phyloP scores from a whole-genome alignment of 2,797 vertebrate species.

The Ceyx erithaca region DNA sequence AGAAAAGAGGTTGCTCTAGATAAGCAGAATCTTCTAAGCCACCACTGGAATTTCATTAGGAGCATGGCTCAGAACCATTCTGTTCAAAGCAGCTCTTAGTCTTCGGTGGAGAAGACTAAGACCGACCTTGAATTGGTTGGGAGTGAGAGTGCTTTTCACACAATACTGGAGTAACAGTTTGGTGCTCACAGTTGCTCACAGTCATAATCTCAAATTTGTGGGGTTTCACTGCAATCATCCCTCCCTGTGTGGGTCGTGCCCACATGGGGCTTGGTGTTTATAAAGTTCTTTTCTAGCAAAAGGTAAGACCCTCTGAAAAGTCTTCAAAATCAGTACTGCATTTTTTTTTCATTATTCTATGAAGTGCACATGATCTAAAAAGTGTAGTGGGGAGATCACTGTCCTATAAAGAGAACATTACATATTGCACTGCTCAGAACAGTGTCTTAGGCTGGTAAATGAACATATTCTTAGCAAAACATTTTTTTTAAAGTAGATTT shows the following conservation, averaged over 20 bases:
- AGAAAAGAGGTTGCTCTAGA: background rate
- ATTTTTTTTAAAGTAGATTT: background rate
- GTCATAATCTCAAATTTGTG: rapidly evolving
- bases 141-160: background rate
- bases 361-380: background rate
- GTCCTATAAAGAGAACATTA: background rate
- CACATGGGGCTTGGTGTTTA: rapidly evolving
- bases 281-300: background rate
- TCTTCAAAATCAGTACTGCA: background rate
- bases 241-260: background rate
- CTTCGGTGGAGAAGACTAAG: background rate
- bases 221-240: rapidly evolving
- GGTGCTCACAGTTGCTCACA: background rate
- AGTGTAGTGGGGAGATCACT: background rate
- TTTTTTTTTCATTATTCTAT: background rate
- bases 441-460: background rate
- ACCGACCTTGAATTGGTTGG: background rate
- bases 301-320: background rate
- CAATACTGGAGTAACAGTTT: background rate
- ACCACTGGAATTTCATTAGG: background rate
- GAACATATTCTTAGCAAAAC: background rate
- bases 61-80: background rate
- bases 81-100: background rate
- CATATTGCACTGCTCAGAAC: background rate
- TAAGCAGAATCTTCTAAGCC: background rate